Base-by-base conservation (phyloP, 2,888 invertebrate genomes). In the Globia sparganii region DNA sequence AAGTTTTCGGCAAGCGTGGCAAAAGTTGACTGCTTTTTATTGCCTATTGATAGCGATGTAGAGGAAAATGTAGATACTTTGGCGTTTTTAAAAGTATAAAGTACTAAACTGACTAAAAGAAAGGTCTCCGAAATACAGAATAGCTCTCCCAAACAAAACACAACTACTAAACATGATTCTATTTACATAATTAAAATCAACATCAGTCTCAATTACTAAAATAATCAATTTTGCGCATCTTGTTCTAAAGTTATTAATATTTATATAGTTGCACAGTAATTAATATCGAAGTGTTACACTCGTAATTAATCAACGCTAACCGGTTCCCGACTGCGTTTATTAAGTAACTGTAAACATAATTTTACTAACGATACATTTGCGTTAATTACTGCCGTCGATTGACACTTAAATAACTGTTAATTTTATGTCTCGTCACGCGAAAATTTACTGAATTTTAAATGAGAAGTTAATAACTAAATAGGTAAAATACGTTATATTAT, bases 301-400 rank as follows among this genome's bases (percentile, higher is more conserved):
- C 21, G 18, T 74, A 74, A 83, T 81, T 81, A 85, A 81, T 81
- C 46, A 66, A 70, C 59, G 46, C 11, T n/a, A 79, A 87, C 84
- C 75, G 76, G 87, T 80, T 77, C 15, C 18, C 0, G 31, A 53
- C 64, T 56, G 65, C 43, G 15, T 77, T 80, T 79, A 75, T 81
- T 79, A 64, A 80, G 64, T 83, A 88, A 87, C 88, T 65, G 82
- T 86, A 70, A 70, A 77, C 28, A 78, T 78, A 68, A 78, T 78
- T 84, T 74, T 69, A 81, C 58, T 87, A 81, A 82, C 66, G 79
- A 84, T 77, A 75, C 25, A 75, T 76, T 80, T 72, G 25, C 64
- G 61, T 70, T 66, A 68, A 81, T 84, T 70, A 80, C 62, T 62
- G 43, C 31, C 34, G 62, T 66, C 59, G 64, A 81, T 74, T 77